Evolutionary conservation across 2,888 invertebrate genomes (phyloP), one percentile per base, ranked within the genome.

Genomic region (Cephus pygmeus): DNA sequence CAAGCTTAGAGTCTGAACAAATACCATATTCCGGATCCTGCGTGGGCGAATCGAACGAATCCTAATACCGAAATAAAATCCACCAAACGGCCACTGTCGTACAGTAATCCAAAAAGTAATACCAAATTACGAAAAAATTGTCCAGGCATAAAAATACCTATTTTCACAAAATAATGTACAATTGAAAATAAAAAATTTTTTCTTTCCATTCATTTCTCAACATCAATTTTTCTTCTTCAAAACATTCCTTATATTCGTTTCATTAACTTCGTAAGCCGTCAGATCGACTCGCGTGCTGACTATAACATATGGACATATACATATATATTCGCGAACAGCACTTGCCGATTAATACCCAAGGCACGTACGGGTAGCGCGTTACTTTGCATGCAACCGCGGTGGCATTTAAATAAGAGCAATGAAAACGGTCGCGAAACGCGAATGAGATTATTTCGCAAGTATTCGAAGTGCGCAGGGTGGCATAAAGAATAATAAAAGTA

Each of bases 321-420:
- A 6, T 56, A 56, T 56, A 56, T 56, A 56, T 9, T 56, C 56
- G 56, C 9, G 56, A 23, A 23, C 23, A 56, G 23, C 23, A 56
- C 56, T 56, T 56, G 56, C 56, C 56, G 56, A 56, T 56, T 56
- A 56, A 56, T 56, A 56, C 56, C 56, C 56, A 56, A 56, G 56
- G 23, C 56, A 56, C 56, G 56, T 56, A 56, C 56, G 56, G 15
- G 56, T 56, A 56, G 56, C 56, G 56, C 56, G 56, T 33, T 15
- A 76, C 75, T 77, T 75, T 76, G 73, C 69, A 34, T 69, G 71
- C 15, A 33, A 76, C 80, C 76, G 75, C 77, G 79, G 76, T 77
- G 82, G 82, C 75, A 84, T 83, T 84, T 85, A 82, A 85, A 85
- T 83, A 83, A 84, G 80, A 83, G 79, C 83, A 84, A 80, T 81